Base-by-base conservation (phyloP, 2,113 vertebrate species). In the Perognathus longimembris region DNA sequence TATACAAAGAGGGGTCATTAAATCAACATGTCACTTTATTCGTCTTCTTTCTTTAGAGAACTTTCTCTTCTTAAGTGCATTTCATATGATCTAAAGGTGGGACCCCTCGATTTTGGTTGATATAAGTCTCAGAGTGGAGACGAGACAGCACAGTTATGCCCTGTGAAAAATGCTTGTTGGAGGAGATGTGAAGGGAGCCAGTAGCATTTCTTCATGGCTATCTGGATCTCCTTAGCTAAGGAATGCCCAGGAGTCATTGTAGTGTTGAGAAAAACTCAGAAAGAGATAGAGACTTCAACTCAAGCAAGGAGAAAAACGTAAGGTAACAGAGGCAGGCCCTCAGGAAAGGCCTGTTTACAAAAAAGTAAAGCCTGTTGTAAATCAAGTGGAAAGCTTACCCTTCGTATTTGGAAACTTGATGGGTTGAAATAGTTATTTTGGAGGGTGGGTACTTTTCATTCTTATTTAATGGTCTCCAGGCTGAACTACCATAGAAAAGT, bases 171-270 rank as follows among this genome's bases (percentile, higher is more conserved):
- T 30, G 36, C 59, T 14, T 82, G 64, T 61, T 74, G 63, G 87
- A 80, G 89, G 84, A 91, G 32, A 80, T 12, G 45, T 14, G 66
- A 64, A 78, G 45, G 59, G 77, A 36, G 80, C 54, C 21, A 42
- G 61, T 36, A 70, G 71, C 4, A 1, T 86, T 40, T 70, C 84
- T 90, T 70, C 66, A 14, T 45, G 76, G 80, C 66, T 92, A 91
- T 94, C 93, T 96, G 93, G 84, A 89, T 96, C 87, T 89, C 66
- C 64, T 97, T 91, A 95, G 84, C 76, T 45, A 57, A 94, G 94
- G 81, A 96, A 93, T 85, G 86, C 67, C 89, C 81, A 42, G 80
- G 1, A 1, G 36, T 84, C 40, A 66, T 20, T 54, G 69, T 50
- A 73, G 28, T 22, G 20, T 40, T 40, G 59, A 86, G 71, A 1